Evolutionary conservation across 2,888 invertebrate genomes (phyloP), one percentile per base, ranked within the genome.

Genomic region (Xestia sexstrigata): DNA sequence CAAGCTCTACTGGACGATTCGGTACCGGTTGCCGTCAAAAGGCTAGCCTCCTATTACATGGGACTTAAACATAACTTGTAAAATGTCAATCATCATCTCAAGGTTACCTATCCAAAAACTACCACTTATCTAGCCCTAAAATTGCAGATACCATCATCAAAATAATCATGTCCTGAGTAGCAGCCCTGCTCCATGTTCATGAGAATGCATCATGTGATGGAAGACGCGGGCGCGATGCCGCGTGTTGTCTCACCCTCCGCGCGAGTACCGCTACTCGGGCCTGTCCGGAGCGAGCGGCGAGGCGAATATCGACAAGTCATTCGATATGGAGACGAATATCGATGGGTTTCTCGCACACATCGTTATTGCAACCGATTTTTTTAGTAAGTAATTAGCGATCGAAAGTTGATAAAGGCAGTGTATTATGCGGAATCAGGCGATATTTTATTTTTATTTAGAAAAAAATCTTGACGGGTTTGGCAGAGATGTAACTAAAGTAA

Each of bases 241-340:
- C 89, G 91, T 91, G 91, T 89, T 93, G 93, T 94, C 93, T 93
- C 93, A 91, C 93, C 93, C 92, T 89, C 88, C 91, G 90, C 87
- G 86, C 78, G 81, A 89, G 91, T 94, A 93, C 95, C 96, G 95
- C 95, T 96, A 95, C 86, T 78, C 87, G 78, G 76, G 67, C 63
- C 45, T 78, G 83, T 15, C 63, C 79, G 70, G 62, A 67, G 60
- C 26, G 4, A 39, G 17, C 62, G 7, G 11, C 42, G 15, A 0
- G 0, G 69, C 70, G 60, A 73, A 69, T 89, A 77, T 89, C 84
- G 85, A 83, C 30, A 80, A 63, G n/a, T 9, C 1, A 74, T 23
- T 45, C 71, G 26, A 74, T 63, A 71, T 4, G 35, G 9, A 62
- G 5, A 11, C 35, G 20, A 62, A 35, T 20, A 35, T 62, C 35